Evolutionary conservation across 1,140 invertebrate species (phyloP).

Genomic region (Drosophila pandora): DNA sequence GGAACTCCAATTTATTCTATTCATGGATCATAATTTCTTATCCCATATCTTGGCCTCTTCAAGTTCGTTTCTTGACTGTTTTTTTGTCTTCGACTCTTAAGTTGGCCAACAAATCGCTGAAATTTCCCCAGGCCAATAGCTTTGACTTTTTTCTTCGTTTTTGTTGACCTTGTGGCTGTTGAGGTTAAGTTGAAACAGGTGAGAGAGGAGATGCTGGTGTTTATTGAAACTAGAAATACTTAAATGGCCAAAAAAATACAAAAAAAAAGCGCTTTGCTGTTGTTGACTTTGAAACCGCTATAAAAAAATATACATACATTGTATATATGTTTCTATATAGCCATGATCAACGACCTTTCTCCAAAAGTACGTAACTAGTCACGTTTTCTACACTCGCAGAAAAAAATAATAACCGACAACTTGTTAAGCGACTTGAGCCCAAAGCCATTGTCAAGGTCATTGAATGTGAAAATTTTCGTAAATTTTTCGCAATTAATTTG

Average conservation of each 20-base stretch:
- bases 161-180: constrained; percentile 22
- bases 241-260: constrained; percentile 61
- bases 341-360: constrained; percentile 79
- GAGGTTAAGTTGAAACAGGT: constrained; percentile 16
- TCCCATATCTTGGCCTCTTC: constrained; percentile 4
- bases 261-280: constrained; percentile 43
- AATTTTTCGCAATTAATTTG: constrained; percentile 70
- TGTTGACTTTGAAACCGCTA: constrained; percentile 75
- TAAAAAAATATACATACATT: constrained; percentile 11
- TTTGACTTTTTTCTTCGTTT: constrained; percentile 1
- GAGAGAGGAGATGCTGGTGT: constrained; percentile 8
- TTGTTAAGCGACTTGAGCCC: constrained; percentile 51
- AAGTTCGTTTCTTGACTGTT: constrained; percentile 26
- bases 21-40: too few relatives aligned
- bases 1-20: too few relatives aligned
- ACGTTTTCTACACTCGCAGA: constrained; percentile 71
- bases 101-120: constrained; percentile 22
- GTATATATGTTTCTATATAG: constrained; percentile 16
- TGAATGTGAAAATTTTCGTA: constrained; percentile 73
- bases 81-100: constrained; percentile 11
- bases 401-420: constrained; percentile 14
- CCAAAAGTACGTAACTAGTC: constrained; percentile 77
- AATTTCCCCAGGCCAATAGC: constrained; percentile 39
- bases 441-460: constrained; percentile 78
- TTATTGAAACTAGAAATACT: constrained; percentile 70